These are phyloP conservation scores for Apamea anceps DNA, from an alignment of 2,888 invertebrate species.

Conservation along the genomic window DNA sequence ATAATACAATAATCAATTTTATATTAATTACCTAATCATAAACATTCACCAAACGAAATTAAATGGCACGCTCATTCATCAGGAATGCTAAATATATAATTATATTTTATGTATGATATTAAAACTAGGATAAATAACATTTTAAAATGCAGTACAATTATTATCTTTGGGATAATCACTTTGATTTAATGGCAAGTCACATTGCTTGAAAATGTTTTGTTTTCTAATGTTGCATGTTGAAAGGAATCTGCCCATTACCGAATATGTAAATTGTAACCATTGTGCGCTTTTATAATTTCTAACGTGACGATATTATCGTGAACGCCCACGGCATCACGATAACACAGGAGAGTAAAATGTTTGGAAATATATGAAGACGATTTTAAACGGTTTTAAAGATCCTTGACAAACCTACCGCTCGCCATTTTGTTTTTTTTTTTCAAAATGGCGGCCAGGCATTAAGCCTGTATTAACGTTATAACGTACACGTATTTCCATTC, in stretches of 20 bases:
- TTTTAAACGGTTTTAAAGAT: not conserved
- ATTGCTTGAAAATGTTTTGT: constrained; percentile 31
- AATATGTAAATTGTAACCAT: constrained; percentile 2
- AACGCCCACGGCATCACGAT: not conserved
- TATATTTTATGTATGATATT: constrained; percentile 27
- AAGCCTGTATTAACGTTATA: not conserved
- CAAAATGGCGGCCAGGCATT: not conserved
- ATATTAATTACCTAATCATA: constrained; percentile 22
- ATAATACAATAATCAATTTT: constrained; percentile 6
- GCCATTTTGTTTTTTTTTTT: not conserved
- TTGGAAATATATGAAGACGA: not conserved
- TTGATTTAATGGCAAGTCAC: constrained; percentile 82
- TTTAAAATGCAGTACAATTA: constrained; percentile 76
- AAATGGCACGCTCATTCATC: constrained; percentile 73
- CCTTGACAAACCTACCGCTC: not conserved
- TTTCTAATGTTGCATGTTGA: not conserved
- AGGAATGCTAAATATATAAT: constrained; percentile 63
- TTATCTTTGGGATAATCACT: constrained; percentile 85
- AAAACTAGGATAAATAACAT: constrained; percentile 70
- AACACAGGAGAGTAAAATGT: not conserved
- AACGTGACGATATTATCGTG: not conserved
- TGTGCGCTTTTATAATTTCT: not conserved
- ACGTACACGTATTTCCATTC: not conserved
- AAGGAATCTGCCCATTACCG: constrained; percentile 41
- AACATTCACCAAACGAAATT: constrained; percentile 56